Conservation (phyloP, 1,140 invertebrate genomes). For the Bombus polaris region DNA sequence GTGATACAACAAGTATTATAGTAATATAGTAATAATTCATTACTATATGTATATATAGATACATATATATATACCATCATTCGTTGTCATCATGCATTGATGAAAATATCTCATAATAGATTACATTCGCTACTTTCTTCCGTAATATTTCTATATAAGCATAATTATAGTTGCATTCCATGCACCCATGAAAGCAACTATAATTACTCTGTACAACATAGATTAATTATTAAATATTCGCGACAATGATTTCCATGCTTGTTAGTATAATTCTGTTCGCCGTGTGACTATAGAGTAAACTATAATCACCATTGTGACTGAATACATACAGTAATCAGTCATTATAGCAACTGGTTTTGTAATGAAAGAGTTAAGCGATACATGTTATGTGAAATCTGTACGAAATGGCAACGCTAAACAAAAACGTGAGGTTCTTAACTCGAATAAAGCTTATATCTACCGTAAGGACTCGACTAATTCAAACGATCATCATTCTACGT, state of each 20-base stretch:
- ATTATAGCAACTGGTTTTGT: not conserved
- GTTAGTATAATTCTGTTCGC: not conserved
- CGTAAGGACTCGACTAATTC: constrained; percentile 42
- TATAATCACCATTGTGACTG: not conserved
- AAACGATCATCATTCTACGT: constrained; percentile 27
- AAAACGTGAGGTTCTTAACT: constrained; percentile 3
- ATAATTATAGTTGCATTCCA: not conserved
- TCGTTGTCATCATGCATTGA: constrained; percentile 10
- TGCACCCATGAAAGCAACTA: not conserved
- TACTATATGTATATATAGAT: no score
- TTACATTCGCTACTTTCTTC: constrained; percentile 3
- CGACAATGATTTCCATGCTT: not conserved
- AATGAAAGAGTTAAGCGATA: not conserved
- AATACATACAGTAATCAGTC: not conserved
- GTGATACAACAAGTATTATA: no score
- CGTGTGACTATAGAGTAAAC: not conserved
- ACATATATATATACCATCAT: not conserved
- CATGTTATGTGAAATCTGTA: not conserved
- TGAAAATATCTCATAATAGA: not conserved
- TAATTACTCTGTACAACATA: not conserved
- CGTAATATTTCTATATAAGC: not conserved
- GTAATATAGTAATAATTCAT: constrained; percentile 1
- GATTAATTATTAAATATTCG: not conserved
- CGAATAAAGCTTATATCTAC: not conserved
- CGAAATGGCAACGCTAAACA: not conserved